Evolutionary conservation across 2,113 vertebrate genomes (phyloP).

Genomic region (Prunella fulvescens): DNA sequence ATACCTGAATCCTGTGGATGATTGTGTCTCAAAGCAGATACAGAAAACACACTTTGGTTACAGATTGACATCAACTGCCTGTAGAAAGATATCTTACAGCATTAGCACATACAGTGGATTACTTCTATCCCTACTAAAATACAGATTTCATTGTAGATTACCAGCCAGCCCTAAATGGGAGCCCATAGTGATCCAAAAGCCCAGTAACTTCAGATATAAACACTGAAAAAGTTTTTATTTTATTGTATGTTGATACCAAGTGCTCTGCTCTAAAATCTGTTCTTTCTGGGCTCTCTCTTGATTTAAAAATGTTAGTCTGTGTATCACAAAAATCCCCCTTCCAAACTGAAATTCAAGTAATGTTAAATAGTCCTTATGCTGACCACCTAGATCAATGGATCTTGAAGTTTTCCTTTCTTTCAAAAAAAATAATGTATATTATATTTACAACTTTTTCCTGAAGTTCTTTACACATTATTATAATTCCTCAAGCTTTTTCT

Average conservation of each 20-base stretch:
- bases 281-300: background rate
- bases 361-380: background rate
- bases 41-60: background rate
- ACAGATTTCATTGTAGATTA: background rate
- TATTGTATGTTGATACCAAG: background rate
- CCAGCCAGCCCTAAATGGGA: background rate
- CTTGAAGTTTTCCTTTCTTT: background rate
- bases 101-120: background rate
- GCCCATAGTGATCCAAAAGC: background rate
- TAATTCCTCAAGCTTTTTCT: background rate
- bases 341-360: background rate
- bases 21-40: background rate
- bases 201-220: background rate
- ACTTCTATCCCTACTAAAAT: background rate
- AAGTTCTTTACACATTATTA: background rate
- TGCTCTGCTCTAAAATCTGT: background rate
- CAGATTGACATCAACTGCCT: background rate
- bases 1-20: background rate
- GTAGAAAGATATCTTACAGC: background rate
- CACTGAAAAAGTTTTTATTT: background rate
- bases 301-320: background rate
- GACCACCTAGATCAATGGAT: background rate
- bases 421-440: background rate
- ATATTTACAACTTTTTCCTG: background rate
- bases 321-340: background rate